Base-by-base conservation (phyloP, 1,140 invertebrate species). In the Dreissena polymorpha region DNA sequence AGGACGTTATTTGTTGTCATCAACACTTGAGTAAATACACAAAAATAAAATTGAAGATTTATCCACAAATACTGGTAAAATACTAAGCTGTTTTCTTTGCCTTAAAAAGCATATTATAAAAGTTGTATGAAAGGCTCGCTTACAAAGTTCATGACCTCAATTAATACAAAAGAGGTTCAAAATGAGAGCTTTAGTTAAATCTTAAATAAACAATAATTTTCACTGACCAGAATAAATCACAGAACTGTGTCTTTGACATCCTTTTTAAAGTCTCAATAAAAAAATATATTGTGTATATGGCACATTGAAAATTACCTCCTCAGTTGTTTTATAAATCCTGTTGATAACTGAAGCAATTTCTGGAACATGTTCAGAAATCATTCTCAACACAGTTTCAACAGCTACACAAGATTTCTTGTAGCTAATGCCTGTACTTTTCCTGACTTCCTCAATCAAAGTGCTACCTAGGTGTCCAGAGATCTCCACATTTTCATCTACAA, bases 361-460 rank as follows among this genome's bases (percentile, higher is more conserved):
- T 16, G 88, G 91, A 60, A 90, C 80, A 55, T 84, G 90, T 72
- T 78, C 70, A 12, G 86, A 86, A 68, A 94, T 86, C 73, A 91
- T 89, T 55, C 88, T 85, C 1, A 97, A 93, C 0, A 97, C 96
- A 49, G 96, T 96, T 81, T 95, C 95, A 27, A 97, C 95, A 55
- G 97, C 97, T 50, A 97, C 94, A 91, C 96, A 95, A 0, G 96
- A 97, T 94, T 97, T 95, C 88, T 97, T 96, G 91, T 97, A 96
- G 89, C 96, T 97, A 10, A 98, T 94, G 86, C 97, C 95, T 0
- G 97, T 97, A 89, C 96, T 96, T 85, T 95, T 95, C 53, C 97
- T 94, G 8, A 98, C 95, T 60, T 88, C 83, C 87, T 94, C 91
- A 60, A 94, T 87, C 65, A 94, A 80, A 29, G 93, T 90, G n/a